A percentile compares a stretch with the other conserved stretches of the same genome.
These are phyloP conservation scores for Lycorma delicatula DNA, from an alignment of 1,140 invertebrate genomes.

Conservation along the genomic window DNA sequence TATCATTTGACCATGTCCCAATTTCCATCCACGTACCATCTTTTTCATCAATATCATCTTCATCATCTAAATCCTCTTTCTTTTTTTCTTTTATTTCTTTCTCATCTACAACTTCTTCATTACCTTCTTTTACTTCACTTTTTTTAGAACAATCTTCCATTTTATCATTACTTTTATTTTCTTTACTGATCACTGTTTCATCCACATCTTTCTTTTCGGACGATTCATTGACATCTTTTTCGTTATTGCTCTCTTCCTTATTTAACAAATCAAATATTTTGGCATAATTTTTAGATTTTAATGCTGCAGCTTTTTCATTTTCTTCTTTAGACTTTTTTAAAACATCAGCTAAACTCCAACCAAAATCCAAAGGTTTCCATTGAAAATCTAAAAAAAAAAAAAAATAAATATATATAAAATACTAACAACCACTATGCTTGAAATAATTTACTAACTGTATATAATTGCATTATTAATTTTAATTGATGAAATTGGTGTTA, in stretches of 20 bases:
- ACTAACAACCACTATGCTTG: neutral
- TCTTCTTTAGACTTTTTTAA: conserved; percentile 53
- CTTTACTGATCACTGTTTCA: conserved; percentile 23
- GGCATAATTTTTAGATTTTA: conserved; percentile 14
- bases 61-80: conserved; percentile 11
- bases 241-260: conserved; percentile 15
- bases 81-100: conserved; percentile 22
- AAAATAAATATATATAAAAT: too few relatives aligned
- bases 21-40: conserved; percentile 58
- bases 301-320: conserved; percentile 25
- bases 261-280: conserved; percentile 13
- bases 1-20: conserved; percentile 86
- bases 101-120: conserved; percentile 39
- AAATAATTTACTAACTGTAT: conserved; percentile 2
- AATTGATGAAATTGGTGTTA: too few relatives aligned
- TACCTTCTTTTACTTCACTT: conserved; percentile 28
- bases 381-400: conserved; percentile 45
- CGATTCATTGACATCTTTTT: conserved; percentile 31
- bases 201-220: conserved; percentile 29
- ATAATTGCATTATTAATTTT: too few relatives aligned
- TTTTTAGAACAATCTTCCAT: conserved; percentile 31
- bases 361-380: conserved; percentile 85
- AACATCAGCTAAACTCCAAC: conserved; percentile 83
- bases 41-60: conserved; percentile 39
- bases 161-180: conserved; percentile 29